These are phyloP conservation scores for Pantherophis guttatus DNA, from an alignment of 2,113 vertebrate genomes.

Conservation along the genomic window DNA sequence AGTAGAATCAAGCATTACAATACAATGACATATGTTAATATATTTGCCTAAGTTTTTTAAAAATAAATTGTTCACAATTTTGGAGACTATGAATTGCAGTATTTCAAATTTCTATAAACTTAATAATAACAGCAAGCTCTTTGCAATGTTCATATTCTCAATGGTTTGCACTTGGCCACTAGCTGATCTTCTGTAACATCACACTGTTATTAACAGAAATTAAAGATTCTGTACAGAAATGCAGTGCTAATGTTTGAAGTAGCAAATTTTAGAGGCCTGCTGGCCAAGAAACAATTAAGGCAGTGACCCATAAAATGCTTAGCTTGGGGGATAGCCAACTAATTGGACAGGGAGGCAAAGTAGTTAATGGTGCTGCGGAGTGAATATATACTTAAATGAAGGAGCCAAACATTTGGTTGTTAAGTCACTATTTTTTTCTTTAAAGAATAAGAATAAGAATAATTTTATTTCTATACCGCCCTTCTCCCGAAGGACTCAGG, in stretches of 20 bases:
- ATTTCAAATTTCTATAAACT: background rate
- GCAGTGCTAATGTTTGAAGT: background rate
- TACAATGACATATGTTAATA: background rate
- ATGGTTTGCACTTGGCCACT: background rate
- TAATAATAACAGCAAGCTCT: background rate
- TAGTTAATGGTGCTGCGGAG: background rate
- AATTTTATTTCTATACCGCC: too few species aligned
- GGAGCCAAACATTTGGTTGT: background rate
- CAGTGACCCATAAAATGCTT: background rate
- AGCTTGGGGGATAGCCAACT: background rate
- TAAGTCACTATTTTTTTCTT: background rate
- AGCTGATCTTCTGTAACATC: background rate
- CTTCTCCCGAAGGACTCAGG: too few species aligned
- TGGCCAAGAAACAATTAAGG: background rate
- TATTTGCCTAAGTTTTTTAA: background rate
- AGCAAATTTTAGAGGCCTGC: background rate
- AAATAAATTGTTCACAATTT: background rate
- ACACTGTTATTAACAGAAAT: background rate
- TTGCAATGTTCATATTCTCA: background rate
- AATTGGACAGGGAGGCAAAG: background rate
- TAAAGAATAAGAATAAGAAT: background rate
- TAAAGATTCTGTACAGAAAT: background rate
- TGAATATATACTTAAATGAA: background rate
- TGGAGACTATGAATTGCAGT: background rate
- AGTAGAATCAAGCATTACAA: slow-evolving; percentile 9